Percentiles rank a stretch among this genome's conserved stretches.
Conservation (phyloP, 2,888 invertebrate genomes). For the Andrena marginata region DNA sequence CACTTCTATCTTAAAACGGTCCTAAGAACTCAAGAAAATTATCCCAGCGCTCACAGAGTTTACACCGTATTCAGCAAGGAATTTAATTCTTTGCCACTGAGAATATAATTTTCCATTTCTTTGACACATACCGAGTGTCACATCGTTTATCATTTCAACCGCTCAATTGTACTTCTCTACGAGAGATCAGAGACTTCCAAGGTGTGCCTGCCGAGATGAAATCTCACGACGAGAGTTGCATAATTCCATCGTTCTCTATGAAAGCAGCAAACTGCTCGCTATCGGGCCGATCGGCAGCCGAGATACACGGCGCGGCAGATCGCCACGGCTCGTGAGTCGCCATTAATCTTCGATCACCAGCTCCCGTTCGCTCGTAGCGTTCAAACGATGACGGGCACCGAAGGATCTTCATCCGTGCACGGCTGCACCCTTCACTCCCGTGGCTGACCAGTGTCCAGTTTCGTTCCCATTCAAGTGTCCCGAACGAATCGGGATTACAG, state of each 20-base stretch:
- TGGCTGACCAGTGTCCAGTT: conserved; percentile 69
- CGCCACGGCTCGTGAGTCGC: conserved; percentile 1
- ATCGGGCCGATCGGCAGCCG: background rate
- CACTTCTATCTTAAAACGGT: too few relatives aligned
- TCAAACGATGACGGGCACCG: conserved; percentile 36
- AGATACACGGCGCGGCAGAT: conserved; percentile 37
- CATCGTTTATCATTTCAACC: too few relatives aligned
- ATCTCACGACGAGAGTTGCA: too few relatives aligned
- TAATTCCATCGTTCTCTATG: background rate
- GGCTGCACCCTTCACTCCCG: conserved; percentile 38
- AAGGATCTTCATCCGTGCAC: conserved; percentile 49
- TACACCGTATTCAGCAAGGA: too few relatives aligned
- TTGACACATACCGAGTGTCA: too few relatives aligned
- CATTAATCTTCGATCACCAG: conserved; percentile 54
- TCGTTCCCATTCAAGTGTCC: conserved; percentile 49
- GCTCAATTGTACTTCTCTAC: too few relatives aligned
- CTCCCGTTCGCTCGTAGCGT: conserved; percentile 19
- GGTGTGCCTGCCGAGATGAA: too few relatives aligned
- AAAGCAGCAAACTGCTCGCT: background rate
- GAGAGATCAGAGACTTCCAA: too few relatives aligned
- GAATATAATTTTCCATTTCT: too few relatives aligned
- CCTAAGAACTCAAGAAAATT: too few relatives aligned
- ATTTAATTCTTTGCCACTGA: too few relatives aligned
- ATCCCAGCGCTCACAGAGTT: too few relatives aligned
- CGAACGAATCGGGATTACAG: conserved; percentile 59